Evolutionary conservation across 1,140 invertebrate genomes (phyloP).

Genomic region (Drosophila miranda): DNA sequence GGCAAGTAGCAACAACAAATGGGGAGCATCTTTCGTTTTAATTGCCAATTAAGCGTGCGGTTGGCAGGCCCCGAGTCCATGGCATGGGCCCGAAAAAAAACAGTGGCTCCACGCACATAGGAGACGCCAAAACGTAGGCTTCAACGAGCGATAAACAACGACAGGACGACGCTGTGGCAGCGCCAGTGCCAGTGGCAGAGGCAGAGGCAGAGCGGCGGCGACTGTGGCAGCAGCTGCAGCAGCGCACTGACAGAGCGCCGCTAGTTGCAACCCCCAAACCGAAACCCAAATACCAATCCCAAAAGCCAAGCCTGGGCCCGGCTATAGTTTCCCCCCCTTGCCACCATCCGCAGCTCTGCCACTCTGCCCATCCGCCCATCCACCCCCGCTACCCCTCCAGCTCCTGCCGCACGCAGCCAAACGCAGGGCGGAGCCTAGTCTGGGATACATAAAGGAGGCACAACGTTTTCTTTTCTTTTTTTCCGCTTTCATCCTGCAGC

Average conservation of each 20-base stretch:
- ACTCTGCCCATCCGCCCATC: not conserved
- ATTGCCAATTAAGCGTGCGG: slow-evolving; percentile 80
- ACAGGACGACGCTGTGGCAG: slow-evolving; percentile 5
- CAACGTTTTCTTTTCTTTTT: slow-evolving; percentile 30
- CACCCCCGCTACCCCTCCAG: not conserved
- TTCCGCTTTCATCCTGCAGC: slow-evolving; percentile 40
- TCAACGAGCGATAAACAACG: slow-evolving; percentile 72
- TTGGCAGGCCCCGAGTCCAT: slow-evolving; percentile 60
- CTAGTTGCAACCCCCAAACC: slow-evolving; percentile 69
- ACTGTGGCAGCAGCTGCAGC: slow-evolving; percentile 26
- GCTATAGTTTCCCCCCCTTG: slow-evolving; percentile 54
- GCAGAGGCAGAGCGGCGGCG: slow-evolving; percentile 3
- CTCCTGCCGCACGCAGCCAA: slow-evolving; percentile 36
- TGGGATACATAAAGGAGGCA: slow-evolving; percentile 42
- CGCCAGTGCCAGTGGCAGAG: not conserved
- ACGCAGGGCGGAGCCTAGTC: slow-evolving; percentile 74
- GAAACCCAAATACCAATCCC: slow-evolving; percentile 72
- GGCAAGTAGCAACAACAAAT: slow-evolving; percentile 47
- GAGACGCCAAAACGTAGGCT: slow-evolving; percentile 75
- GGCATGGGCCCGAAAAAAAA: slow-evolving; percentile 15
- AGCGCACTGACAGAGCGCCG: slow-evolving; percentile 21
- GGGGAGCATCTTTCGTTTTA: slow-evolving; percentile 76
- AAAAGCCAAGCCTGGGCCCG: slow-evolving; percentile 53
- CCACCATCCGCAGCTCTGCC: not conserved
- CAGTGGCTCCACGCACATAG: slow-evolving; percentile 48